Base-by-base conservation (phyloP, 1,140 invertebrate genomes). In the Trachymyrmex cornetzi region DNA sequence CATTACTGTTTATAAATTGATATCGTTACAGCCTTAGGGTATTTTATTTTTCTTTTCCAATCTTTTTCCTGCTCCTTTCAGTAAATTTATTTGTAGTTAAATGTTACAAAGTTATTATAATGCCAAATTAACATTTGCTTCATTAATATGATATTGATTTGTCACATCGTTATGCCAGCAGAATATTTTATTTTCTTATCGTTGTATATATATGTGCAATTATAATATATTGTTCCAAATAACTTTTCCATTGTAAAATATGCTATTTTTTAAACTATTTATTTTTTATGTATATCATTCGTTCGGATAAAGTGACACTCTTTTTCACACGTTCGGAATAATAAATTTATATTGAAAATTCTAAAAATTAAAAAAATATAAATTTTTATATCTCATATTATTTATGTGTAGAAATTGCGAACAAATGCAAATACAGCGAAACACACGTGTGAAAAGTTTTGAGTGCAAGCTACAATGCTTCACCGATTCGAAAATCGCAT, bases 401-500 rank as follows among this genome's bases (percentile, higher is more conserved):
- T 38, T 34, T 12, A 44, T 69, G 22, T 24, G 30, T 3, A 22
- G 22, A 57, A 71, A 81, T 22, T 44, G 12, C 19, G 27, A 61
- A 61, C 38, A 30, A 27, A 44, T 81, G 22, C n/a, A 22, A 34
- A 30, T 48, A 34, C 3, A 14, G 9, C 11, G n/a, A 71, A 30
- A 48, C 24, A 22, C 19, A 24, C 11, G 27, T 1, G 24, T 50
- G 48, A 16, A 4, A 48, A 59, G 16, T 44, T 80, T 55, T n/a
- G 34, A 84, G 44, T 19, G 30, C 5, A 57, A 24, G 30, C 9
- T 63, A 19, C 27, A 63, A 55, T 19, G 16, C 19, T 59, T 48
- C n/a, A 19, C 24, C 69, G 55, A 74, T 84, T 84, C 48, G 63
- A 59, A 75, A 75, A 75, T 84, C 24, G 38, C 34, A 61, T 74